Base-by-base conservation (phyloP, 2,113 vertebrate species). In the Bos indicus region DNA sequence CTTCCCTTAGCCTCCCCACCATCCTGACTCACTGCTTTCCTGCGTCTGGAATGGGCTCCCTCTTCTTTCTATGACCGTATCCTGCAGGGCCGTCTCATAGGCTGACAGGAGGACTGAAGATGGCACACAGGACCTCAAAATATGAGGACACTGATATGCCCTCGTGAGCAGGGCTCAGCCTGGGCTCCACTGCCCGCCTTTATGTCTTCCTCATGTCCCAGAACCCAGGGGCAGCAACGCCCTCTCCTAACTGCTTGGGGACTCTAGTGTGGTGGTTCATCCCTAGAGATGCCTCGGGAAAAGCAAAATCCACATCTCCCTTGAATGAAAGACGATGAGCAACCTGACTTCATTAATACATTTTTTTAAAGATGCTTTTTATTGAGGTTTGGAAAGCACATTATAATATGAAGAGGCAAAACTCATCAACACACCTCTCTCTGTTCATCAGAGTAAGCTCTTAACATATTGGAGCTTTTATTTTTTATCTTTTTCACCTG, bases 21-120 rank as follows among this genome's bases (percentile, higher is more conserved):
- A 96, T 57, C 84, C 98, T 94, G 95, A 91, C 93, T 81, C 97
- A 97, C 97, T 97, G 93, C 60, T 51, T 98, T 98, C 95, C 90
- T 40, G 96, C 90, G 86, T 96, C 26, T 74, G 54, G 87, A 92
- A 91, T 40, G 40, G 64, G 48, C 15, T n/a, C 33, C 56, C 92
- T 97, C 94, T 83, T 77, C 74, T 36, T 71, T 67, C 87, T 57
- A 1, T 28, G 52, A 95, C 88, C 95, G 91, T 96, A 97, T 57
- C 85, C 82, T 86, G 87, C 77, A 92, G 30, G 7, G 30, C 13
- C 36, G 13, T 77, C 6, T 64, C 95, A 91, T 48, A n/a, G 92
- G 71, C 83, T 94, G 96, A 93, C 80, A 89, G 97, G 93, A 52
- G 89, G 95, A 36, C n/a, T 8, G 64, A 14, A 4, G 30, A 36